Base-by-base conservation (phyloP, 2,797 vertebrate genomes). In the Myioborus miniatus region DNA sequence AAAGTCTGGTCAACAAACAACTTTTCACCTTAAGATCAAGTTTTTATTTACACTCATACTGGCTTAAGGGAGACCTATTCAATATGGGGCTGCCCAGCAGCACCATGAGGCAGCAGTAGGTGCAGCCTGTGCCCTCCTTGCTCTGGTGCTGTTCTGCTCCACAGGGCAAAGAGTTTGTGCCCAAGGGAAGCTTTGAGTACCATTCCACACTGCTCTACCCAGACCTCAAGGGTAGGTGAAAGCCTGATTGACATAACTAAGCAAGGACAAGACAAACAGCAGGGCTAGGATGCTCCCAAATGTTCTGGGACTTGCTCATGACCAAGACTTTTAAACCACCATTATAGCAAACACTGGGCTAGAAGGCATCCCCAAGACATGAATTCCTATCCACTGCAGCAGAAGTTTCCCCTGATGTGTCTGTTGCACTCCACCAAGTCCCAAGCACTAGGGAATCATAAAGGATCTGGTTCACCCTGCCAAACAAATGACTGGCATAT, bases 401-500 rank as follows among this genome's bases (percentile, higher is more conserved):
- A 50, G 4, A 37, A 76, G 3, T 49, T 80, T 39, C 12, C 20
- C 37, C 74, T 6, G 3, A 46, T 1, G 6, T 22, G 41, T 36
- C 70, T 1, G 0, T 41, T 56, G 49, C 47, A 53, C 9, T 43
- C 24, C 41, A 77, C 4, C 20, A 69, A 59, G 8, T 29, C 58
- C 43, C 56, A 79, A 59, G 12, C 30, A 49, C 46, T 12, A 50
- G 23, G 50, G 64, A 89, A 56, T 43, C 64, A 67, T 6, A 16
- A 56, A 70, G 50, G 47, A 58, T n/a, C 30, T n/a, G 15, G 32
- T 39, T 62, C 47, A 23, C 3, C 0, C 27, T 64, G 71, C 87
- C 87, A 94, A 74, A 63, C 34, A 87, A 92, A 32, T 87, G 93
- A 70, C 41, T 80, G 87, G 93, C 68, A 24, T 15, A 23, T 22